These are phyloP conservation scores for Ceuthmochares aereus DNA, from an alignment of 2,113 vertebrate genomes.

Conservation along the genomic window DNA sequence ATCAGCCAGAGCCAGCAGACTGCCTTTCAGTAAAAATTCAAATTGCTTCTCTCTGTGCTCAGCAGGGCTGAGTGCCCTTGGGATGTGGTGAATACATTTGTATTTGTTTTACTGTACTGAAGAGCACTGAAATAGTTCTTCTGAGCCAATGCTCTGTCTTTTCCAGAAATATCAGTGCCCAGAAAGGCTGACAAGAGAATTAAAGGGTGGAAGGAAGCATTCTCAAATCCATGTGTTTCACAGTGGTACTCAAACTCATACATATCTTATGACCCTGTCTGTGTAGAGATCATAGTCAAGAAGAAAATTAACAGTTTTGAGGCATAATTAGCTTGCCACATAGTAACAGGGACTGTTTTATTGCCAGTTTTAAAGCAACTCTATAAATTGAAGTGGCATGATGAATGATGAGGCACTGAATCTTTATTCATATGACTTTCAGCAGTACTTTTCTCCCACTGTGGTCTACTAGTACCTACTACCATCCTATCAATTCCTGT, in stretches of 20 bases:
- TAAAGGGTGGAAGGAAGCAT: not conserved
- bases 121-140: not conserved
- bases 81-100: not conserved
- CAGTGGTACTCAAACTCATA: not conserved
- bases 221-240: not conserved
- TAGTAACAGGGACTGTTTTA: not conserved
- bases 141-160: not conserved
- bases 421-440: not conserved
- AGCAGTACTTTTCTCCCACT: not conserved
- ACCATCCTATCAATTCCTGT: not conserved
- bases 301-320: not conserved
- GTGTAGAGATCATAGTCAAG: not conserved
- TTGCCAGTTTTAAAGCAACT: not conserved
- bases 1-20: not conserved
- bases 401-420: not conserved
- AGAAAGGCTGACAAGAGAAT: not conserved
- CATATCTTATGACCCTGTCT: not conserved
- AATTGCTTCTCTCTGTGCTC: not conserved
- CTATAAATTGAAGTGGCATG: not conserved
- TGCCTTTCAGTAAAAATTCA: not conserved
- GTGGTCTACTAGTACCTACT: not conserved
- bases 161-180: not conserved
- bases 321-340: not conserved
- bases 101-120: not conserved
- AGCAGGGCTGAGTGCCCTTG: accelerated